phyloP scores from a whole-genome alignment of 2,113 vertebrate genomes.

The Amphilophus citrinellus region DNA sequence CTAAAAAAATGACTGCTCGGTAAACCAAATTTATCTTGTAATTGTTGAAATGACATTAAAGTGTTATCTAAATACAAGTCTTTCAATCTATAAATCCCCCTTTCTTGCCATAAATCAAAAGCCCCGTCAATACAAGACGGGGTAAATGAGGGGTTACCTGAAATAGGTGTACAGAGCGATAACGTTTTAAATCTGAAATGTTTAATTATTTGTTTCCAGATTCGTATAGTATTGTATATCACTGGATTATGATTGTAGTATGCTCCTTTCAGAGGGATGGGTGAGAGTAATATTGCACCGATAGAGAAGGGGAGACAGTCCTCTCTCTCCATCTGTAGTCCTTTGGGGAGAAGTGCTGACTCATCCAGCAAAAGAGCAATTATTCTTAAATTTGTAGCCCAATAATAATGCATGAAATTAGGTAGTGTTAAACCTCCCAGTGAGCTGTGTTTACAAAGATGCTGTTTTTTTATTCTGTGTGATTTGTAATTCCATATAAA shows the following conservation, averaged over 20 bases:
- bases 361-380: too few relatives aligned
- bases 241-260: background rate
- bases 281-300: background rate
- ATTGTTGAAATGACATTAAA: background rate
- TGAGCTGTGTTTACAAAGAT: too few relatives aligned
- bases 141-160: background rate
- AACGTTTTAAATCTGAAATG: background rate
- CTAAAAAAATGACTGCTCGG: too few relatives aligned
- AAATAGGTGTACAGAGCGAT: background rate
- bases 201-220: background rate
- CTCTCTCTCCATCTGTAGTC: too few relatives aligned
- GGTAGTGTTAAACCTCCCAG: too few relatives aligned
- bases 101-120: background rate
- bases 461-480: too few relatives aligned
- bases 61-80: background rate
- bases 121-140: background rate
- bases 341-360: too few relatives aligned
- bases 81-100: background rate
- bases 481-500: too few relatives aligned
- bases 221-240: background rate
- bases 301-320: background rate
- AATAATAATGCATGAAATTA: too few relatives aligned
- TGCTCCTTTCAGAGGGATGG: background rate
- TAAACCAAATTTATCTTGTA: background rate
- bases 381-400: too few relatives aligned